Conservation (phyloP, 2,797 vertebrate species). For the Danio albolineatus region DNA sequence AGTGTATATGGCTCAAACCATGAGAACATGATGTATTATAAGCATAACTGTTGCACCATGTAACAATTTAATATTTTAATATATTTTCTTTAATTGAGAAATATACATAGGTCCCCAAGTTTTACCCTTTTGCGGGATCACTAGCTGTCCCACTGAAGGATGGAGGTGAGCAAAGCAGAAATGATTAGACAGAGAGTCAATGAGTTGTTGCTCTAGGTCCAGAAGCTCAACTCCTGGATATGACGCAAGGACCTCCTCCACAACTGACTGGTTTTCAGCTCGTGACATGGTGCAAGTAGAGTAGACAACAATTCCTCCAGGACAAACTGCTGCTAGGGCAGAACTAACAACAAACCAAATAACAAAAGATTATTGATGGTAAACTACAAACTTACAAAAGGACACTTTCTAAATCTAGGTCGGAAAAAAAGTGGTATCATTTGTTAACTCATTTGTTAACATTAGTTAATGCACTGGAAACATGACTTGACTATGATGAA, state of each 20-base stretch:
- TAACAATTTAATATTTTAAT: constrained; percentile 18
- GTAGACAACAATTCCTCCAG: constrained; percentile 91
- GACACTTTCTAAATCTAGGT: too few species aligned
- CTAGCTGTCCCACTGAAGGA: constrained; percentile 81
- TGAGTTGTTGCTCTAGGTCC: constrained; percentile 82
- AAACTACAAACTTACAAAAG: too few species aligned
- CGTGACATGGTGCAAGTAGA: constrained; percentile 94
- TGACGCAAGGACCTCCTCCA: constrained; percentile 80
- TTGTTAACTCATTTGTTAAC: too few species aligned
- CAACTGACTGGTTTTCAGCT: constrained; percentile 88
- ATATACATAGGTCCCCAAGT: constrained; percentile 97
- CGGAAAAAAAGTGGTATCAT: too few species aligned
- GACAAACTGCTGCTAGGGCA: constrained; percentile 86
- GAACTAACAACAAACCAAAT: constrained; percentile 78
- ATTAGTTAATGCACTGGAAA: too few species aligned
- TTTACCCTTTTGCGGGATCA: constrained; percentile 85
- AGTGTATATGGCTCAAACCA: too few species aligned
- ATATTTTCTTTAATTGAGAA: constrained; percentile 83
- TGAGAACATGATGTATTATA: constrained; percentile 5
- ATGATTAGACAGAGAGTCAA: constrained; percentile 76
- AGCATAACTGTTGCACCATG: not conserved
- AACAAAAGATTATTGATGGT: not conserved
- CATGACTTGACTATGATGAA: too few species aligned
- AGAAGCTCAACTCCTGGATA: constrained; percentile 78
- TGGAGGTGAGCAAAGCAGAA: constrained; percentile 79